Conservation (phyloP, 2,888 invertebrate genomes). For the Nephrotoma flavescens region DNA sequence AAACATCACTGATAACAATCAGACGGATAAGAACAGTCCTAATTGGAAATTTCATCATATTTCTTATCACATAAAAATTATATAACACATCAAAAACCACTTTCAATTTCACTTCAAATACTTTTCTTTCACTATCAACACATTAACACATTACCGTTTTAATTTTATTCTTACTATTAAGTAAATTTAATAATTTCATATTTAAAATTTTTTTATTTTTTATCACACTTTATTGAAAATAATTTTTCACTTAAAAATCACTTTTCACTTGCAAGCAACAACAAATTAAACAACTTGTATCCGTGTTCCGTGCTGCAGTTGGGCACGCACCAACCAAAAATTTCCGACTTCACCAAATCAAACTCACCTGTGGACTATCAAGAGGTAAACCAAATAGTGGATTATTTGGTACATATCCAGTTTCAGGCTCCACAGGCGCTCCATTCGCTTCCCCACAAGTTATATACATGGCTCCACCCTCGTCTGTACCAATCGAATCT, state of each 20-base stretch:
- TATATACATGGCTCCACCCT: slow-evolving; percentile 36
- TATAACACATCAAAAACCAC: not conserved
- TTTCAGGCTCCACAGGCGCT: slow-evolving; percentile 33
- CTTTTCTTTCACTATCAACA: not conserved
- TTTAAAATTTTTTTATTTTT: not conserved
- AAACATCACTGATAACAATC: too few species aligned
- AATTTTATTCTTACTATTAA: not conserved
- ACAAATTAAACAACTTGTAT: not conserved
- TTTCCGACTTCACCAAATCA: not conserved
- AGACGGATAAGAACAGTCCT: too few species aligned
- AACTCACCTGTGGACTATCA: slow-evolving; percentile 33
- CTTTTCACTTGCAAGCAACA: not conserved
- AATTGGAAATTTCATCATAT: too few species aligned
- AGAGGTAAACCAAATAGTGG: slow-evolving; percentile 33
- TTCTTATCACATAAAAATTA: not conserved
- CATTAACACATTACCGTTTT: not conserved
- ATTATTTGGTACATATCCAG: slow-evolving; percentile 34
- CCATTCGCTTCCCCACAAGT: slow-evolving; percentile 35
- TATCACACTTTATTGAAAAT: not conserved
- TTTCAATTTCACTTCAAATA: not conserved
- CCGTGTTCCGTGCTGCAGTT: not conserved
- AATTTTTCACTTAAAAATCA: not conserved
- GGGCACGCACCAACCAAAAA: not conserved
- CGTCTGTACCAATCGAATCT: slow-evolving; percentile 35
- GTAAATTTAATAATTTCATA: not conserved